These are phyloP conservation scores for Micronycteris hirsuta DNA, from an alignment of 2,113 vertebrate species.

Conservation along the genomic window DNA sequence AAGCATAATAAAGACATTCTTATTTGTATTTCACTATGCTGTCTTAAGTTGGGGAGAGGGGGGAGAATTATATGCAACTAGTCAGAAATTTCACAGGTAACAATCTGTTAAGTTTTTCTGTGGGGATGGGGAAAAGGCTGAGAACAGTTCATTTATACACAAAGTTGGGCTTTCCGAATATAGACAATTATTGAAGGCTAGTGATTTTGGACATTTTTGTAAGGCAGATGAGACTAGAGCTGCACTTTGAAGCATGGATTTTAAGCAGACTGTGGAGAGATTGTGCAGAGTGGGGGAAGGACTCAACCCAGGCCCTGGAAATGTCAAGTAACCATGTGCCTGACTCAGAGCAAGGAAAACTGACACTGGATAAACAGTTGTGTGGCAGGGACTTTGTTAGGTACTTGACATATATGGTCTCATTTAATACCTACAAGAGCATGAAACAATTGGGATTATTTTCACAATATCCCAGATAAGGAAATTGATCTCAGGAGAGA, in stretches of 20 bases:
- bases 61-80: background rate
- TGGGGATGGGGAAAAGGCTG: background rate
- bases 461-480: background rate
- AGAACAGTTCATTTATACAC: background rate
- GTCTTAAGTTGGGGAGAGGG: background rate
- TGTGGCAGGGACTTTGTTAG: background rate
- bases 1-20: slow-evolving; percentile 5
- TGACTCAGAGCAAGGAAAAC: background rate
- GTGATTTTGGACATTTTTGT: background rate
- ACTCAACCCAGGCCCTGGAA: background rate
- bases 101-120: background rate
- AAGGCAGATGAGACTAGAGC: background rate
- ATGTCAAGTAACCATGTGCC: background rate
- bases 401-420: background rate
- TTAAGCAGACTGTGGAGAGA: background rate
- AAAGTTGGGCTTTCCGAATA: slow-evolving; percentile 19
- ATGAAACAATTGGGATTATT: background rate
- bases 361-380: background rate
- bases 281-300: background rate
- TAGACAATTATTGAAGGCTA: background rate
- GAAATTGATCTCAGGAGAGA: background rate
- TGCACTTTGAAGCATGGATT: background rate
- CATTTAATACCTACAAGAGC: background rate
- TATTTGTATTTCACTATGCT: background rate
- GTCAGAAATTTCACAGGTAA: background rate